Percentiles rank a stretch among this genome's conserved stretches.
Conservation (phyloP, 2,113 vertebrate species). For the Bungarus multicinctus region DNA sequence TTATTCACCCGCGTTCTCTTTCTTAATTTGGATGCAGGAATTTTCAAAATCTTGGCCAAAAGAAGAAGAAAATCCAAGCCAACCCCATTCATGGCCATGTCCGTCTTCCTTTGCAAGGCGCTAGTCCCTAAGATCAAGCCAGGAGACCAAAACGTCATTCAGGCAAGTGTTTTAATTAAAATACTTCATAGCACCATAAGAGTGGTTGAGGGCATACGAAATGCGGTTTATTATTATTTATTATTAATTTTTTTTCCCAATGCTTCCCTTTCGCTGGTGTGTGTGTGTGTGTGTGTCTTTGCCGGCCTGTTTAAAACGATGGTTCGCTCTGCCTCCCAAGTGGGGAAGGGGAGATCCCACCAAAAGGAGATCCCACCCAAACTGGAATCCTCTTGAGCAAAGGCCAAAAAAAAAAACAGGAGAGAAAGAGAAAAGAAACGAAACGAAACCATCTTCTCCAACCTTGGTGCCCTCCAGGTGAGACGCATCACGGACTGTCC, state of each 20-base stretch:
- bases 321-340: constrained; percentile 33
- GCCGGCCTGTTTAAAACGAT: constrained; percentile 31
- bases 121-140: not conserved
- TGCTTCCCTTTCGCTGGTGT: not conserved
- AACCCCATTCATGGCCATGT: not conserved
- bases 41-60: not conserved
- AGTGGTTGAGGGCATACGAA: constrained; percentile 70
- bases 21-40: not conserved
- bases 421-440: not conserved
- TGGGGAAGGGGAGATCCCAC: not conserved
- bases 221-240: constrained; percentile 40
- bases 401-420: not conserved
- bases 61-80: too few relatives aligned
- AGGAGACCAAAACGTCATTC: constrained; percentile 53
- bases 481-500: not conserved
- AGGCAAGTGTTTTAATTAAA: constrained; percentile 76
- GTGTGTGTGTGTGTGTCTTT: not conserved
- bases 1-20: not conserved
- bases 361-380: not conserved
- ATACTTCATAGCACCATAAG: constrained; percentile 80
- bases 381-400: not conserved
- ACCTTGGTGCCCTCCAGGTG: not conserved
- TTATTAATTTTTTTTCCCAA: not conserved
- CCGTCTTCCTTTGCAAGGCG: not conserved
- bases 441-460: not conserved